Base-by-base conservation (phyloP, 2,797 vertebrate species). In the Notolepis coatsorum region DNA sequence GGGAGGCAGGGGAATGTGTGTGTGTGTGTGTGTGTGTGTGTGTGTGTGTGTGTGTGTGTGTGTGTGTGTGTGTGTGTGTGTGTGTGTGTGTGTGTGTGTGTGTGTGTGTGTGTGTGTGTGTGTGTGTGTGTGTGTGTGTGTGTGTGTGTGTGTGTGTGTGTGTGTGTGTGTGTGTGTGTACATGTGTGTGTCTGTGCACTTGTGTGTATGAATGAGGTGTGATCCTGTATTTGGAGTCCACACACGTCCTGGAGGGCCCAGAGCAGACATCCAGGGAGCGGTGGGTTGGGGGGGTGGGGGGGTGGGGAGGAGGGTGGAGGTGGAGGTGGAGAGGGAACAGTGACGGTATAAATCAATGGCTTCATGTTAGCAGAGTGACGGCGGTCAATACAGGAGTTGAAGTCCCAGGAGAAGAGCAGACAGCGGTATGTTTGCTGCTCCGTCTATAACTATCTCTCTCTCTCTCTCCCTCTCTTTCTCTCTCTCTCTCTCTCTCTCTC, bases 321-420 rank as follows among this genome's bases (percentile, higher is more conserved):
- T 10, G 12, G 37, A 55, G 1, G 50, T n/a, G 33, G 21, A 35
- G 13, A 24, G 45, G 62, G 63, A 38, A 71, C 57, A 60, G 73
- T 49, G 63, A 54, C 80, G 37, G 61, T 80, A 84, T 88, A 85
- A 85, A 87, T 91, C 83, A 85, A 77, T 81, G 71, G 66, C 28
- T 56, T 75, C 80, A 75, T 33, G 80, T 74, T 35, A 56, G 61
- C 72, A 46, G 74, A 64, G 76, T 63, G 86, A 79, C 75, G 63
- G 73, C 43, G 59, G 71, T 89, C 74, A 49, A 84, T 82, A 74
- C 39, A 15, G 62, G 46, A 71, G 65, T 76, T 42, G 77, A 65
- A 42, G 37, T 43, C 35, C 35, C 31, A 80, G 81, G 69, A 61
- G 71, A 48, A 38, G 28, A 7, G 73, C 38, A 72, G 73, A 80